Base-by-base conservation (phyloP, 2,797 vertebrate species). In the Fundulus diaphanus region DNA sequence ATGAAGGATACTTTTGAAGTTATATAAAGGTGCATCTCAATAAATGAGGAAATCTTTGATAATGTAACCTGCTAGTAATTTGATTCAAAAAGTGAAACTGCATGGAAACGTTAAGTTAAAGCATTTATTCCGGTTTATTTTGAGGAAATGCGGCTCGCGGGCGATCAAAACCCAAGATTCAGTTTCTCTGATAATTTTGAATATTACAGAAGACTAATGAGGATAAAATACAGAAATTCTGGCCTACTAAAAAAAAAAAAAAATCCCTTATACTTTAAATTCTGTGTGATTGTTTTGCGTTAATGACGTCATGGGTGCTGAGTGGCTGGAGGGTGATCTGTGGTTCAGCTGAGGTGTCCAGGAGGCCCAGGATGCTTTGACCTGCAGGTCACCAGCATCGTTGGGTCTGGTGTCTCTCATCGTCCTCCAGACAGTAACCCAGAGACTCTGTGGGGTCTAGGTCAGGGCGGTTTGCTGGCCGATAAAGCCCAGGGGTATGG, bases 1-100 rank as follows among this genome's bases (percentile, higher is more conserved):
- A 76, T 48, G 33, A 70, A 63, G 40, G 76, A 85, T 59, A 66
- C 68, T 87, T 83, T 79, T 67, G 57, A 72, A 68, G 76, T 27
- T 37, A 33, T 12, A 3, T 5, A 18, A 16, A 27, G 40, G 12
- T 44, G 40, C 40, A n/a, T 67, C 63, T 44, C 1, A 67, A 44
- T 67, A 27, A 44, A 27, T 2, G 27, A 13, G 35, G 15, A 27
- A 9, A 15, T 44, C 2, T 42, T 16, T 27, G 13, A 42, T 27
- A n/a, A 42, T n/a, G 0, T 42, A 16, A 66, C 42, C 22, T 42
- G 24, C 5, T 22, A 61, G 20, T 66, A 42, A 42, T 42, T 42
- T 66, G 63, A 66, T 27, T n/a, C 37, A 15, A 66, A 67, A 44
- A 44, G 40, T 67, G n/a, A 67, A 67, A 66, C 37, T 54, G 13